Base-by-base conservation (phyloP, 2,113 vertebrate genomes). In the Abramis brama region DNA sequence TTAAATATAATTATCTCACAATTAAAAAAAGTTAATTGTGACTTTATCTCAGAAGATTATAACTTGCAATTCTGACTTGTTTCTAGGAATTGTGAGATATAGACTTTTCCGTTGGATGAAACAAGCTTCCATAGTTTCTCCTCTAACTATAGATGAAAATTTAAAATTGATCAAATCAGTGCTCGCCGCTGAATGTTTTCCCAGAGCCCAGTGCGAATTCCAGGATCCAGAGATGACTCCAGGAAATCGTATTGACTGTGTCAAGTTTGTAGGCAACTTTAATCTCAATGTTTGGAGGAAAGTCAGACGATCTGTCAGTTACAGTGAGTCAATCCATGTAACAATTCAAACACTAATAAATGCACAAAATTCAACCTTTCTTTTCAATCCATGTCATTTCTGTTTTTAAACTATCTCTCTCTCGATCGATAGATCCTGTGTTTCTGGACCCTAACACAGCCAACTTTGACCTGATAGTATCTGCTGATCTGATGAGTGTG, bases 391-490 rank as follows among this genome's bases (percentile, higher is more conserved):
- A 21, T 57, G 55, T 57, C 19, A 2, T 60, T 60, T 60, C 23
- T 60, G 23, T 23, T n/a, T 21, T 59, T n/a, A n/a, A 60, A 39
- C 30, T 33, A 9, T 27, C 60, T 62, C n/a, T n/a, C n/a, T n/a
- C 5, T 60, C 23, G 39, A 8, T 62, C 11, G 11, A 52, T 62
- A 62, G 60, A 8, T 88, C 60, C 43, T 52, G 47, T 82, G 23
- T 5, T 87, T 30, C 30, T 87, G 86, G 86, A 87, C 43, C 64
- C 82, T 17, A 80, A 87, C 76, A 87, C 82, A 27, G 76, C 36
- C 30, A 55, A 87, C 36, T 23, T 27, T 23, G 2, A 73, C n/a
- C 82, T 87, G 10, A 0, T 19, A 64, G 43, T 86, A 12, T 86
- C 57, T 27, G 25, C 8, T 21, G 70, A 86, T 36, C 70, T 76